Evolutionary conservation across 1,140 invertebrate species (phyloP), one percentile per base, ranked within the genome.

Genomic region (Atopsyche davidsoni): DNA sequence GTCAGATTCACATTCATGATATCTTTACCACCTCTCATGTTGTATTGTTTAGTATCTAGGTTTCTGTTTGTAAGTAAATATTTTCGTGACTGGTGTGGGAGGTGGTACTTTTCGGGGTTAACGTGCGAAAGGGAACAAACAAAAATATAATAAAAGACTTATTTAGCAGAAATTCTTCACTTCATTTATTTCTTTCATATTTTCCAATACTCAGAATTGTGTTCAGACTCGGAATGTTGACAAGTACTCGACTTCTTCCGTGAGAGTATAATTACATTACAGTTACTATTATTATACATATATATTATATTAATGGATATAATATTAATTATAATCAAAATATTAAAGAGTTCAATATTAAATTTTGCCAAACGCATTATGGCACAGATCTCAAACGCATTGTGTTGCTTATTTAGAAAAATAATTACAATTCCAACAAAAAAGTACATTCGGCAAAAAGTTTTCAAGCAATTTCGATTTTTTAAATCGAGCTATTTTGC

Each of bases 181-280:
- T 36, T 28, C 35, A 14, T 52, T 53, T 53, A 53, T 57, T 57
- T 53, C 35, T 56, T 25, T 46, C 28, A 45, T 40, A 34, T 49
- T 50, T 47, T 35, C 43, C 50, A 49, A 46, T 49, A 45, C 49
- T 53, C 19, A 24, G 23, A 50, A 57, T 32, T 48, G 36, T 55
- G 46, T 34, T 57, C 50, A 57, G 55, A 49, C 46, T 52, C 55
- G 55, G 55, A 57, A 57, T 57, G 55, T 57, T 31, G 44, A 50
- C 50, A 56, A 56, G 54, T 57, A 57, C 50, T 53, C 52, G 47
- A 47, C 48, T 45, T 43, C 50, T 46, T 57, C 32, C 41, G 46
- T 46, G 42, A 35, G 22, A 17, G 19, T 23, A 31, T 43, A 31
- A 49, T 53, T 57, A 53, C 55, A 57, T 40, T 53, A 46, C 19